Evolutionary conservation across 2,888 invertebrate genomes (phyloP), one percentile per base, ranked within the genome.

Genomic region (Thecocarcelia acutangulata): DNA sequence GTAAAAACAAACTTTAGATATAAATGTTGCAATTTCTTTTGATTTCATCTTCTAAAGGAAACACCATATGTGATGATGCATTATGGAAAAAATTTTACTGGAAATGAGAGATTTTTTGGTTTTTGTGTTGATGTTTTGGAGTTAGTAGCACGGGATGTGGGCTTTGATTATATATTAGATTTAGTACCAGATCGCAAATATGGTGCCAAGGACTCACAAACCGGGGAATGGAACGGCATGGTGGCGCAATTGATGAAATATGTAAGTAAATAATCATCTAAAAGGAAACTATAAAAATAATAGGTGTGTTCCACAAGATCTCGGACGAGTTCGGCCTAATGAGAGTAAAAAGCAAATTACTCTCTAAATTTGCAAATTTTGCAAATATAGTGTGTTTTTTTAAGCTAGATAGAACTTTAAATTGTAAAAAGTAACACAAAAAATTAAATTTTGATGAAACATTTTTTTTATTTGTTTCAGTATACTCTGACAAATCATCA

Each of bases 61-160:
- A 93, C 92, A 46, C 95, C 95, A 0, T 95, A 95, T 89, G 94
- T 95, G 84, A 95, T 95, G 94, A 93, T 94, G 93, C 93, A 93
- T 87, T 92, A 92, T 84, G 93, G 92, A 81, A 94, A 93, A 90
- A 94, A 94, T 88, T 93, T 93, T 89, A 94, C 94, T 12, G 95
- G 94, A 56, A 96, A 96, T 88, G 93, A 93, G 84, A 92, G 95
- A 77, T 96, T 95, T 91, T 95, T 94, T 90, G 96, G 96, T 66
- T 96, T 95, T 90, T 95, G 95, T 90, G 94, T 96, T 83, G 96
- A 96, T 89, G 92, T 96, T 56, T 91, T 95, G 85, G 93, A 94
- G 87, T 92, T 92, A 76, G 92, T 95, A 85, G 93, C 94, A 2
- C 92, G 92, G 84, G 92, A 94, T 87, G 93, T 94, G 44, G 94